Conservation (phyloP, 2,113 vertebrate genomes). For the Lepus timidus region DNA sequence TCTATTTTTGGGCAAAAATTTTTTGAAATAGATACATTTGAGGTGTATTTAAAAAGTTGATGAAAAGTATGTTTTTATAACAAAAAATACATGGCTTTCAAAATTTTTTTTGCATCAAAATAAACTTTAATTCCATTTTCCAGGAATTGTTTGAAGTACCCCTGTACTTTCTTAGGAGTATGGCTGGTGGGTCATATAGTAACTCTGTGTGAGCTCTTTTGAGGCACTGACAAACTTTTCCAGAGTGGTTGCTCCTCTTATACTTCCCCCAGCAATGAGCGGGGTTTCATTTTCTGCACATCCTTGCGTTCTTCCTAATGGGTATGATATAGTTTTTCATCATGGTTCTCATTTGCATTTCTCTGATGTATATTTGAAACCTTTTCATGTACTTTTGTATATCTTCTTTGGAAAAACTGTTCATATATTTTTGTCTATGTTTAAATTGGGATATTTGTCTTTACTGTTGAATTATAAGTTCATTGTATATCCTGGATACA, state of each 20-base stretch:
- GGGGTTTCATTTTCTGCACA: not conserved
- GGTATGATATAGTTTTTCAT: not conserved
- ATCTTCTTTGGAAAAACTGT: not conserved
- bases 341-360: slow-evolving; percentile 11
- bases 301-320: not conserved
- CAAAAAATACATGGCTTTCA: too few relatives aligned
- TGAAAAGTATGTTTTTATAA: too few relatives aligned
- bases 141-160: too few relatives aligned
- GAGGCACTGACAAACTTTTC: not conserved
- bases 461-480: not conserved
- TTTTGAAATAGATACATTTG: too few relatives aligned
- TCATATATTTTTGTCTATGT: not conserved
- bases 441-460: not conserved
- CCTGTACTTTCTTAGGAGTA: not conserved
- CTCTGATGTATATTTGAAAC: not conserved
- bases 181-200: not conserved
- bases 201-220: not conserved
- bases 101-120: too few relatives aligned
- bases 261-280: not conserved
- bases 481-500: not conserved
- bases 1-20: too few relatives aligned
- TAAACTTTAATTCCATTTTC: too few relatives aligned
- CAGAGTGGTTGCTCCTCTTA: not conserved
- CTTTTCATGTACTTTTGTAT: not conserved
- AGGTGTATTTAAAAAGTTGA: too few relatives aligned